Conservation (phyloP, 2,113 vertebrate species). For the Pica pica region DNA sequence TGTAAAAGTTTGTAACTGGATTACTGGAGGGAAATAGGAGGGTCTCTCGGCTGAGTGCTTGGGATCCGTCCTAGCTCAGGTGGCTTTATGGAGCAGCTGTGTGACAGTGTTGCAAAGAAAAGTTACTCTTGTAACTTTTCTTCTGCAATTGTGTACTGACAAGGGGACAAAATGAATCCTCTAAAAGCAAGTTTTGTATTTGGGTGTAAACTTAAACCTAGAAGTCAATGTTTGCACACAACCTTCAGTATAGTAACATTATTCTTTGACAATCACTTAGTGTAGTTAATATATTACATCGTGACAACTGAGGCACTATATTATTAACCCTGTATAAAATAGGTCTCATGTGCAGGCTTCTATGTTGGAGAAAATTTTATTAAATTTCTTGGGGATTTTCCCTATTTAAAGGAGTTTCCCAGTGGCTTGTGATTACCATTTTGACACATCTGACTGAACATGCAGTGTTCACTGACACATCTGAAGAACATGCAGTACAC, state of each 20-base stretch:
- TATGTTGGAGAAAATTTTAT: not conserved
- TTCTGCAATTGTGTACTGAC: not conserved
- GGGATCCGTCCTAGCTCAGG: not conserved
- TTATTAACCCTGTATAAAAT: not conserved
- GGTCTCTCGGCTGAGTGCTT: not conserved
- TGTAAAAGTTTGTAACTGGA: not conserved
- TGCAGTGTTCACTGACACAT: accelerated
- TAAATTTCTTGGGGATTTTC: not conserved
- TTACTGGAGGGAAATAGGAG: not conserved
- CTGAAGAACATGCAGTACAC: not conserved
- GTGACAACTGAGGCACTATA: not conserved
- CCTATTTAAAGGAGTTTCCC: not conserved
- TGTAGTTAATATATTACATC: not conserved
- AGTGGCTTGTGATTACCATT: not conserved
- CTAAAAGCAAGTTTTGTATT: not conserved
- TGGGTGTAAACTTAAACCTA: accelerated
- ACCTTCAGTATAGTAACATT: not conserved
- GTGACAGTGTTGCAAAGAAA: not conserved
- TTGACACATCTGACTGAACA: not conserved
- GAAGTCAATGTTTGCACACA: not conserved
- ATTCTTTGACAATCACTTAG: not conserved
- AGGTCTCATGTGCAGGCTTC: not conserved
- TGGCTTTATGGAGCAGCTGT: not conserved
- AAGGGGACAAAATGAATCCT: not conserved
- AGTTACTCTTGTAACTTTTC: not conserved